Percentiles rank a stretch among this genome's conserved stretches.
Evolutionary conservation across 2,797 vertebrate genomes (phyloP).

Genomic region (Melanogrammus aeglefinus): DNA sequence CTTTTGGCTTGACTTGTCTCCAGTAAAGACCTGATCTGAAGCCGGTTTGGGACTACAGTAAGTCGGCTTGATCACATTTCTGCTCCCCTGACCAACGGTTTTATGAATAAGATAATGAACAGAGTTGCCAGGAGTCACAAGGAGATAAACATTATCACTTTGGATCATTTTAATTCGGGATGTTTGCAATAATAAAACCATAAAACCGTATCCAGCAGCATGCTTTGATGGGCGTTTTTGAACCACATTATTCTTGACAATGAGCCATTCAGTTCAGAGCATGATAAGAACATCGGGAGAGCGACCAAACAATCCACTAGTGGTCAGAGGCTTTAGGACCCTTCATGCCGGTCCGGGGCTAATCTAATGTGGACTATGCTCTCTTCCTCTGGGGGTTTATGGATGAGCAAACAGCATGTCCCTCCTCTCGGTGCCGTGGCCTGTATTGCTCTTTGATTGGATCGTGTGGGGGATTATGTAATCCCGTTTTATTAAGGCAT

Average conservation of each 20-base stretch:
- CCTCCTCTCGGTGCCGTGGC: conserved; percentile 34
- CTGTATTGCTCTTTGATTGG: conserved; percentile 47
- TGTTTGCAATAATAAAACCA: not conserved
- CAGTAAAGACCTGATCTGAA: too few species aligned
- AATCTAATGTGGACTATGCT: conserved; percentile 58
- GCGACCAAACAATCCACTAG: conserved; percentile 35
- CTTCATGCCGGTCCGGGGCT: conserved; percentile 29
- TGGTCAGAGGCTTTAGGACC: conserved; percentile 3
- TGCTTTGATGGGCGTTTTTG: not conserved
- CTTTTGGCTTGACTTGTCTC: too few species aligned
- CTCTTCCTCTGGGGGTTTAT: conserved; percentile 54
- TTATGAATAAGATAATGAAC: too few species aligned
- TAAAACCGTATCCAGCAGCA: not conserved
- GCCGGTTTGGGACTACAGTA: too few species aligned
- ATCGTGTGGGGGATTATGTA: conserved; percentile 48
- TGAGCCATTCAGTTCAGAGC: not conserved
- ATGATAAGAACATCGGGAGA: not conserved
- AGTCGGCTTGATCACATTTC: too few species aligned
- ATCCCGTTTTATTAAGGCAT: conserved; percentile 48
- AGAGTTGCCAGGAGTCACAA: not conserved
- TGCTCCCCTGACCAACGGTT: too few species aligned
- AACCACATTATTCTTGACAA: not conserved
- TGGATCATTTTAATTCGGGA: not conserved
- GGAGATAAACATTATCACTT: not conserved
- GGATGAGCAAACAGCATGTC: conserved; percentile 64